Evolutionary conservation across 2,113 vertebrate species (phyloP).

Genomic region (Halcyon malimbica): DNA sequence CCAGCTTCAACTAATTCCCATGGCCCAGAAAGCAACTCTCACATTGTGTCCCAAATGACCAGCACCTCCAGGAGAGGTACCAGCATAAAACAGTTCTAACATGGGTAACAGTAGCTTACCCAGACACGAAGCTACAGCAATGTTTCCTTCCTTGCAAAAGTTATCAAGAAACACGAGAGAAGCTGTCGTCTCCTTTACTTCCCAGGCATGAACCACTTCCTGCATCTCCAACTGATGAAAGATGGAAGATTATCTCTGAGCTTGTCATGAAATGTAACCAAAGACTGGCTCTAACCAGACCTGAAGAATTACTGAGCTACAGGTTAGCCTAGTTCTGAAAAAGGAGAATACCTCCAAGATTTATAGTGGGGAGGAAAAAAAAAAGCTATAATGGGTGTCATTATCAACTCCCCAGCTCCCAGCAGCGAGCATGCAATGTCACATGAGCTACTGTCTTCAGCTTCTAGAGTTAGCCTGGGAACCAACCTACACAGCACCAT

Average conservation of each 20-base stretch:
- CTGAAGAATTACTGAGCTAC: conserved; percentile 68
- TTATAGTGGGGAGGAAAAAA: not conserved
- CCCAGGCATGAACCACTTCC: not conserved
- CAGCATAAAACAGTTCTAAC: not conserved
- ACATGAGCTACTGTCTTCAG: not conserved
- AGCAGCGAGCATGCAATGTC: not conserved
- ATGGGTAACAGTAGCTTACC: not conserved
- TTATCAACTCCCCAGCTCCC: conserved; percentile 32
- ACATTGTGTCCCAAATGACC: not conserved
- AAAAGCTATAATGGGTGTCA: not conserved
- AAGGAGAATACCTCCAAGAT: not conserved
- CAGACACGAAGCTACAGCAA: not conserved
- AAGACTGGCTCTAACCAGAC: not conserved
- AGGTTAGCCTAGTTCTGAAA: conserved; percentile 41
- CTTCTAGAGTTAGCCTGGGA: conserved; percentile 7
- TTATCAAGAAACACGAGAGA: not conserved
- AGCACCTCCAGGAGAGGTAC: not conserved
- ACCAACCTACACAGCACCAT: conserved; percentile 17
- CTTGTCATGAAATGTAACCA: not conserved
- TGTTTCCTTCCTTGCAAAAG: not conserved
- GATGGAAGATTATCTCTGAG: conserved; percentile 46
- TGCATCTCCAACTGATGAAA: not conserved
- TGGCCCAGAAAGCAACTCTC: not conserved
- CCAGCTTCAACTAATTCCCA: not conserved
- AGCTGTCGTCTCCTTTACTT: not conserved